Percentiles rank a stretch among this genome's conserved stretches.
Conservation (phyloP, 2,113 vertebrate genomes). For the Microcebus jonahi region DNA sequence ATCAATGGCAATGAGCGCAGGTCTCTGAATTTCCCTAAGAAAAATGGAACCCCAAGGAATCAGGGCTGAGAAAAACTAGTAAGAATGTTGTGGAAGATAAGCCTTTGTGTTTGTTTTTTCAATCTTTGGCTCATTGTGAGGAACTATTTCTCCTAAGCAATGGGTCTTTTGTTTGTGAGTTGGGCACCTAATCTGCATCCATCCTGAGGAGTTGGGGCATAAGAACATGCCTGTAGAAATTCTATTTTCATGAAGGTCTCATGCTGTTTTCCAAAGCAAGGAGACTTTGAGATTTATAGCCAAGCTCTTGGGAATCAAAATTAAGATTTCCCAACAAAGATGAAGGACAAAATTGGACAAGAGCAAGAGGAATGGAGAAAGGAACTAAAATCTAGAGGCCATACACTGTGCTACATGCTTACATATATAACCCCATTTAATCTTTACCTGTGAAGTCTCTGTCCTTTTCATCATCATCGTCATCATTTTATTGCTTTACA, state of each 20-base stretch:
- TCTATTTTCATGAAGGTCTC: not conserved
- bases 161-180: not conserved
- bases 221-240: not conserved
- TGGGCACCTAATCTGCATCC: not conserved
- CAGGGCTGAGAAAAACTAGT: not conserved
- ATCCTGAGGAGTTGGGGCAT: not conserved
- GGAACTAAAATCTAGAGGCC: not conserved
- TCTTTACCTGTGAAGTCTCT: not conserved
- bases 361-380: not conserved
- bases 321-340: not conserved
- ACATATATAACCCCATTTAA: not conserved
- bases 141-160: not conserved
- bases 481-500: not conserved
- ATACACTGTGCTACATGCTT: not conserved
- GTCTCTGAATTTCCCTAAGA: not conserved
- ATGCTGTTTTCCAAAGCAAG: not conserved
- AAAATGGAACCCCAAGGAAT: not conserved
- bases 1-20: not conserved
- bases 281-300: not conserved
- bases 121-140: not conserved
- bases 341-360: not conserved
- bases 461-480: too few relatives aligned
- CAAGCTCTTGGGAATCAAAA: not conserved
- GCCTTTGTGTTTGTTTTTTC: not conserved
- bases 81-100: not conserved